These are phyloP conservation scores for Fissipunctia ypsillon DNA, from an alignment of 2,888 invertebrate genomes.

Conservation along the genomic window DNA sequence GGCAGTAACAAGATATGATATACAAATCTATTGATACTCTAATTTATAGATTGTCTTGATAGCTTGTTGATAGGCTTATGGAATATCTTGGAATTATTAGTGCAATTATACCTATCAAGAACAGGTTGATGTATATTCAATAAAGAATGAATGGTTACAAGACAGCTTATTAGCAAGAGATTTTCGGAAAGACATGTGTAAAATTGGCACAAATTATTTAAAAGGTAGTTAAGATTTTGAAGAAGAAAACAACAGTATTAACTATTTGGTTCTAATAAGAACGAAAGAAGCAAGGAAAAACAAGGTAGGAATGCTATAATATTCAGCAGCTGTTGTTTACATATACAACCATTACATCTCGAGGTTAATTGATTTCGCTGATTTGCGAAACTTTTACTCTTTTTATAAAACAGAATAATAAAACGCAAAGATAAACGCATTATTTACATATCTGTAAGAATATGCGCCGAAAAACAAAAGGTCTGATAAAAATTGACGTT, in stretches of 20 bases:
- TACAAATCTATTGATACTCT: conserved; percentile 3
- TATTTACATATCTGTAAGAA: neutral
- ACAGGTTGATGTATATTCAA: neutral
- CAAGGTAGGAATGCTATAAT: neutral
- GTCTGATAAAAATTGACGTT: neutral
- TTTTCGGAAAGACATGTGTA: neutral
- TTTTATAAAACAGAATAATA: conserved; percentile 2
- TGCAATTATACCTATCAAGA: neutral
- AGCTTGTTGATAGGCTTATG: conserved; percentile 15
- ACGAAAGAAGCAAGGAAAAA: neutral
- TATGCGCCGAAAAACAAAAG: neutral
- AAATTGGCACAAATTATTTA: neutral
- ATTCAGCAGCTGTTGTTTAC: neutral
- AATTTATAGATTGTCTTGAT: conserved; percentile 11
- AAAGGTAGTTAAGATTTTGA: neutral
- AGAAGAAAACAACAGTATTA: neutral
- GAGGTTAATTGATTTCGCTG: neutral
- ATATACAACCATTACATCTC: neutral
- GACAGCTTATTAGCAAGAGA: neutral
- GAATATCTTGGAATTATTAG: neutral
- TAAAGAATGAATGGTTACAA: neutral
- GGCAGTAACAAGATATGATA: conserved; percentile 30
- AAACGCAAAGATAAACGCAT: conserved; percentile 20
- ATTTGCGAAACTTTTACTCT: conserved; percentile 11
- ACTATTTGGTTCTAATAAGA: neutral